Evolutionary conservation across 1,140 invertebrate genomes (phyloP), one percentile per base, ranked within the genome.

Genomic region (Drosophila sproati): DNA sequence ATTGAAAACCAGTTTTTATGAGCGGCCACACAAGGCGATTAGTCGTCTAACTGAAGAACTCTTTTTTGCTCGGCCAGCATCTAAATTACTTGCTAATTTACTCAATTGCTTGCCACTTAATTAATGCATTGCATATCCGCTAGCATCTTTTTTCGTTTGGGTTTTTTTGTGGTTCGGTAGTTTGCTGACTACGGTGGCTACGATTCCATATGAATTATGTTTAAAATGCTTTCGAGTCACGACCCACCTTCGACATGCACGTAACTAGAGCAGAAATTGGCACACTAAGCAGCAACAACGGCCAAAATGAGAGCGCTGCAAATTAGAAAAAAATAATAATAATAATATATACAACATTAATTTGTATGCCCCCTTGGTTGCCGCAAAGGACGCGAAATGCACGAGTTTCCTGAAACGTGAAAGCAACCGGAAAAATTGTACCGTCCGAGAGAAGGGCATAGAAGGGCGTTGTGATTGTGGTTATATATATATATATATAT

Each of bases 371-470:
- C 32, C 37, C 48, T 55, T 72, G 37, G 5, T n/a, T 61, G 73
- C 55, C 67, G 67, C 67, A 76, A 78, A 78, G 67, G 57, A 70
- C 71, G 54, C 75, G 47, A 86, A 87, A 86, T 86, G 81, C 82
- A 78, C 78, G 78, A 74, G 71, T 39, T 87, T 86, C 78, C 82
- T 82, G 82, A 66, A 43, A 86, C 74, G 74, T 78, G 81, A 81
- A 85, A 85, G 78, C 78, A 82, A 78, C 75, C 82, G 78, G 82
- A 86, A 86, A 86, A 86, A 87, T 86, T 86, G 78, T 82, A 82
- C 70, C 41, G 70, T 74, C 69, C 54, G 62, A 50, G 47, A 12
- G 4, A 28, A 28, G 10, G 10, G 39, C 3, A 43, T 7, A 6
- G 10, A 2, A 2, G 39, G 5, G 39, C 10, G 39, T 43, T 55